phyloP scores from a whole-genome alignment of 2,797 vertebrate genomes.

The Sylvilagus floridanus region DNA sequence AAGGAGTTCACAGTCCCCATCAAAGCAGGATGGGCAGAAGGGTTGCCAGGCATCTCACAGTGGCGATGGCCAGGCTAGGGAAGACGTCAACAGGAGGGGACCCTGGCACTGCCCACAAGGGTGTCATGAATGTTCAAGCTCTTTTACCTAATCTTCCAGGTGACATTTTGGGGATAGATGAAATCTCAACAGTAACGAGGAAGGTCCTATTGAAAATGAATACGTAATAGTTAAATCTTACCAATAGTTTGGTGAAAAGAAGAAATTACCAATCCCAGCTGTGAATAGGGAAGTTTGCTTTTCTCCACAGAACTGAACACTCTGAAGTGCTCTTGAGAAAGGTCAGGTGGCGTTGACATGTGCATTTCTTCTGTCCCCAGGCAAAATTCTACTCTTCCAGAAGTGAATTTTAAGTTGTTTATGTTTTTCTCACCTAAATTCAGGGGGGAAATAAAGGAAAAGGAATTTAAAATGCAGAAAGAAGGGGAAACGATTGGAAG shows the following conservation, averaged over 20 bases:
- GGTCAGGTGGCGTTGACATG: constrained; percentile 86
- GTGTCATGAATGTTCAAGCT: background rate
- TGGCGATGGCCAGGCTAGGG: background rate
- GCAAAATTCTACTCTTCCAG: constrained; percentile 84
- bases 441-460: constrained; percentile 52
- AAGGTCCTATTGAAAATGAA: background rate
- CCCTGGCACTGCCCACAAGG: background rate
- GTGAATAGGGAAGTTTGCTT: constrained; percentile 88
- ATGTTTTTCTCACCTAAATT: constrained; percentile 81
- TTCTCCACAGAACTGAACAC: constrained; percentile 88
- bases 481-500: background rate
- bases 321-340: constrained; percentile 90
- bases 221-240: constrained; percentile 84
- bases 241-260: constrained; percentile 93
- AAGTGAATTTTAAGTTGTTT: background rate
- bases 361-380: constrained; percentile 82
- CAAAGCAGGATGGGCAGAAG: background rate
- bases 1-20: background rate
- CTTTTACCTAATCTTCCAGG: background rate
- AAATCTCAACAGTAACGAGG: background rate
- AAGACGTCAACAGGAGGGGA: accelerated
- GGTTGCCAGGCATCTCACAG: background rate
- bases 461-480: constrained; percentile 45
- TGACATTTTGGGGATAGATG: background rate
- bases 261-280: constrained; percentile 88